These are phyloP conservation scores for Cyanistes caeruleus DNA, from an alignment of 2,113 vertebrate species.

Conservation along the genomic window DNA sequence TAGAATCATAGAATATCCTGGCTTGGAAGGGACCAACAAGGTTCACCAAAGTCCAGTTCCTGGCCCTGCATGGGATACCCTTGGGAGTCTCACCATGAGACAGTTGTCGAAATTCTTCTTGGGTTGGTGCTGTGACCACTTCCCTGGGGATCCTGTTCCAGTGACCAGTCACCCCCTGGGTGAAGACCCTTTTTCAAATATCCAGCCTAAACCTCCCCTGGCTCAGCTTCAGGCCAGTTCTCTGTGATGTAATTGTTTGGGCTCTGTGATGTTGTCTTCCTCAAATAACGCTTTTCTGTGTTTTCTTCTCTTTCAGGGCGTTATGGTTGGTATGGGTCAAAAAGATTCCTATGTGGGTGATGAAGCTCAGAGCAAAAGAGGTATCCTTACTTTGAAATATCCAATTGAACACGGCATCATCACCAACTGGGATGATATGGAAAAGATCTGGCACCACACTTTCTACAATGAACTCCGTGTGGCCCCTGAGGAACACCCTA, in stretches of 20 bases:
- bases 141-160: background rate
- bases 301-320: slow-evolving; percentile 78
- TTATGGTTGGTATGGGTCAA: slow-evolving; percentile 97
- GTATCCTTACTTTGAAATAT: slow-evolving; percentile 92
- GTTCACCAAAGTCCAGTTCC: background rate
- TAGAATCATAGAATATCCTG: background rate
- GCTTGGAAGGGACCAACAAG: background rate
- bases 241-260: background rate
- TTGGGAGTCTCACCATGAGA: background rate
- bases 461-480: slow-evolving; percentile 95
- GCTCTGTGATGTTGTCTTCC: background rate
- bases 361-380: slow-evolving; percentile 93
- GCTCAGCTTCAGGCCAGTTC: background rate
- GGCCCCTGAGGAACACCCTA: slow-evolving; percentile 91
- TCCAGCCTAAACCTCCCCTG: background rate
- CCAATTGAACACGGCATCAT: slow-evolving; percentile 94
- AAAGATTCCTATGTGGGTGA: slow-evolving; percentile 94
- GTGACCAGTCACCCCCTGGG: fast-evolving
- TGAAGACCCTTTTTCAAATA: background rate
- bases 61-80: background rate
- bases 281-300: background rate
- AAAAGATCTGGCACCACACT: slow-evolving; percentile 95
- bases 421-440: slow-evolving; percentile 98
- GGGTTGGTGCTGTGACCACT: background rate
- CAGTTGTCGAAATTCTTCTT: background rate